Percentiles rank a stretch among this genome's conserved stretches.
Evolutionary conservation across 1,140 invertebrate species (phyloP).

Genomic region (Acarapis woodi): DNA sequence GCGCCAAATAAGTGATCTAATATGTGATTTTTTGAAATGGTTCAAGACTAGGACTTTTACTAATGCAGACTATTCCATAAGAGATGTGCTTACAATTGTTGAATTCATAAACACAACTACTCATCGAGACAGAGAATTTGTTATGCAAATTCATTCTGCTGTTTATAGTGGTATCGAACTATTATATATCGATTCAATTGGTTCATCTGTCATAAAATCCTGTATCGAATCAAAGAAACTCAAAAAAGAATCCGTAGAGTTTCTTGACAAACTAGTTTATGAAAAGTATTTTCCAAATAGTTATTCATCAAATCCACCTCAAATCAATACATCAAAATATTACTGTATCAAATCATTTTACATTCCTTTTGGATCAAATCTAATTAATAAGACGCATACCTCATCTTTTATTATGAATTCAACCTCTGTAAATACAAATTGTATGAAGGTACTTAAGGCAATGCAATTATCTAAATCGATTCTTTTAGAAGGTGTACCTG

Average conservation of each 20-base stretch:
- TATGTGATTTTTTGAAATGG: slow-evolving; percentile 52
- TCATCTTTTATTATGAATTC: slow-evolving; percentile 30
- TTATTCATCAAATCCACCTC: neutral
- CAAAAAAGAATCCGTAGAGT: neutral
- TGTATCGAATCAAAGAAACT: neutral
- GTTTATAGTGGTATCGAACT: slow-evolving; percentile 65
- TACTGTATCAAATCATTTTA: slow-evolving; percentile 20
- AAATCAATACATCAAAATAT: neutral
- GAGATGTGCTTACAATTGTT: slow-evolving; percentile 76
- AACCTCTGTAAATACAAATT: slow-evolving; percentile 51
- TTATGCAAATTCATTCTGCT: slow-evolving; percentile 17
- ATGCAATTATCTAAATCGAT: slow-evolving; percentile 65
- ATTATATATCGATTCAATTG: slow-evolving; percentile 67
- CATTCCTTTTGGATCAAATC: slow-evolving; percentile 17
- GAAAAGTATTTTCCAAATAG: neutral
- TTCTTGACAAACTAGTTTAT: neutral
- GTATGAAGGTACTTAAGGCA: slow-evolving; percentile 48
- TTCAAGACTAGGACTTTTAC: slow-evolving; percentile 22
- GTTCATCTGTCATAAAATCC: slow-evolving; percentile 18
- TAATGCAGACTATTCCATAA: slow-evolving; percentile 18
- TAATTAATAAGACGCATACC: neutral
- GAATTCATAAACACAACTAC: slow-evolving; percentile 49
- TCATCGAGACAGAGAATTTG: no score
- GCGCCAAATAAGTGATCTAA: slow-evolving; percentile 29
- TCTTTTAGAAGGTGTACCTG: slow-evolving; percentile 83